Evolutionary conservation across 1,140 invertebrate species (phyloP).

Genomic region (Scaptomyza pallida): DNA sequence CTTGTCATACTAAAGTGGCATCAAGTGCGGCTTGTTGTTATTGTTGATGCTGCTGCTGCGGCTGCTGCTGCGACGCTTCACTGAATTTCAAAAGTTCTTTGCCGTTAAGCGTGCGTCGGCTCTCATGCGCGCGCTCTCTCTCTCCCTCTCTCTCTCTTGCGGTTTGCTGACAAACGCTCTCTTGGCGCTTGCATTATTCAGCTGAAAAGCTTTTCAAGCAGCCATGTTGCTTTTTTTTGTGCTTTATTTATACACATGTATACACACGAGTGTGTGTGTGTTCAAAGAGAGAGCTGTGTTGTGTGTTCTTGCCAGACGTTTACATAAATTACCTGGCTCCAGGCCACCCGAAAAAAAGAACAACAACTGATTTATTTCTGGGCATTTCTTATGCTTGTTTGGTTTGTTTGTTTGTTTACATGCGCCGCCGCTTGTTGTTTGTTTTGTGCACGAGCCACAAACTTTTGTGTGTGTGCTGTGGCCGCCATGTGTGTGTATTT

Average conservation of each 20-base stretch:
- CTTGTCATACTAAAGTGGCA: constrained; percentile 59
- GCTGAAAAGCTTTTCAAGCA: constrained; percentile 78
- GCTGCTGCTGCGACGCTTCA: constrained; percentile 63
- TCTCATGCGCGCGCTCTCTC: constrained; percentile 6
- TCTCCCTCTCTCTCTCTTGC: constrained; percentile 11
- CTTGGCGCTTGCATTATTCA: constrained; percentile 54
- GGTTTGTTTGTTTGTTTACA: constrained; percentile 46
- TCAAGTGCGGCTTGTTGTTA: constrained; percentile 27
- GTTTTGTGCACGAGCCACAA: constrained; percentile 55
- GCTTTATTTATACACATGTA: constrained; percentile 1
- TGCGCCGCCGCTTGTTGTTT: constrained; percentile 51
- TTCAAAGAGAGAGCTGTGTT: constrained; percentile 25
- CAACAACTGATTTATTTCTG: constrained; percentile 32
- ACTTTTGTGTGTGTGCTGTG: constrained; percentile 23
- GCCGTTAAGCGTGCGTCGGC: constrained; percentile 56
- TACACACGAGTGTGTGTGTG: constrained; percentile 11
- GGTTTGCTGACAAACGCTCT: constrained; percentile 45
- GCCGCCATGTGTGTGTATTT: not conserved
- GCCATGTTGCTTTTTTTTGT: constrained; percentile 75
- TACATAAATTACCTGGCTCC: constrained; percentile 55
- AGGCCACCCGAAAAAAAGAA: constrained; percentile 12
- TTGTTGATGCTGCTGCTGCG: constrained; percentile 21
- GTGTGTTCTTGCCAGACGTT: constrained; percentile 15
- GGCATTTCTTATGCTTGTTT: constrained; percentile 31
- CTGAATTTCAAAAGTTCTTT: constrained; percentile 75